Base-by-base conservation (phyloP, 1,140 invertebrate genomes). In the Panonychus citri region DNA sequence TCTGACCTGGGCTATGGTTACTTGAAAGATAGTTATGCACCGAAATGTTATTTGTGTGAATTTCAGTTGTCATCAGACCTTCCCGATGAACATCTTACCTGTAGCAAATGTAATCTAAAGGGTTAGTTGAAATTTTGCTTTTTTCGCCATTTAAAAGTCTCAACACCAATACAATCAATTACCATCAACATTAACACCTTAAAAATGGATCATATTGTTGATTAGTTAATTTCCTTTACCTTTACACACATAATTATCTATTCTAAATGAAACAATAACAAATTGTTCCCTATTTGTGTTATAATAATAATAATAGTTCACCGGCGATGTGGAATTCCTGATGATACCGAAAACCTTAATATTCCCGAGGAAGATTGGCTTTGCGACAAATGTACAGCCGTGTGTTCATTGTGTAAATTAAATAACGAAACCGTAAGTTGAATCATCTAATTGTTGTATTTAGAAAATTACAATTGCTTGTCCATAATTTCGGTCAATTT, bases 1-100 rank as follows among this genome's bases (percentile, higher is more conserved):
- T 57, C 58, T 26, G 58, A 57, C 30, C 58, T 55, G 24, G 34
- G 54, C 15, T 43, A 53, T 59, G 19, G 34, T 1, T 57, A 57
- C 25, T 24, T 56, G 17, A 48, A 43, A 21, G 43, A 56, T 21
- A 30, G 43, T 19, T 53, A 48, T 57, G 37, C 43, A 12, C 55
- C 49, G 1, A 57, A 55, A 53, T 60, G 59, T 54, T 13, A 54
- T 27, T 27, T 21, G 15, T 51, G 49, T 30, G 25, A 51, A 12
- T 51, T 24, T 30, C 25, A 24, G 17, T 17, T 30, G 1, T n/a
- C 17, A 12, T 26, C 25, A 5, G 24, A 13, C 21, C 28, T 8
- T 10, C 7, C 37, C 8, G 37, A 54, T 12, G 25, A 21, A 19
- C n/a, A 13, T 54, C 7, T 54, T 34, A 21, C 30, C 15, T 54